These are phyloP conservation scores for Mimas tiliae DNA, from an alignment of 2,888 invertebrate species.

Conservation along the genomic window DNA sequence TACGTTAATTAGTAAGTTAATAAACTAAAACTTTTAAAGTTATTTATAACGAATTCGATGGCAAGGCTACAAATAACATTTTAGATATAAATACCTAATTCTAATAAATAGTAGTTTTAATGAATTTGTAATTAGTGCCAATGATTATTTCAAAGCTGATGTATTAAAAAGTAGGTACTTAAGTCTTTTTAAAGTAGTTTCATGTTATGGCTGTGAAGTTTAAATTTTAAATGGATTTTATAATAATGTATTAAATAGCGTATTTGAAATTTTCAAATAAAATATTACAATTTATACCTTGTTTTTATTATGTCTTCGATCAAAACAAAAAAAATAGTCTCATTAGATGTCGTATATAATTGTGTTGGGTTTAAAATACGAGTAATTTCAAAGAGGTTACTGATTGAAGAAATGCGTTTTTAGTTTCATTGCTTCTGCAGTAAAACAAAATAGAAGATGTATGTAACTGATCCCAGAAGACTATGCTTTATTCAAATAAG, in stretches of 20 bases:
- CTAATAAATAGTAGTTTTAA: conserved; percentile 34
- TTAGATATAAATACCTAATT: conserved; percentile 14
- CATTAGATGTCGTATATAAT: no score
- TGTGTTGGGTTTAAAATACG: no score
- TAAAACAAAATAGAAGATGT: no score
- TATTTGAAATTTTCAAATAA: conserved; percentile 20
- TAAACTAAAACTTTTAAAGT: not conserved
- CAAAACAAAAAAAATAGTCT: not conserved
- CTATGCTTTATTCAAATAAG: no score
- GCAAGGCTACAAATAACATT: not conserved
- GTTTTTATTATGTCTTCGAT: not conserved
- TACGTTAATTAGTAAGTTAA: not conserved
- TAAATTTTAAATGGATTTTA: conserved; percentile 26
- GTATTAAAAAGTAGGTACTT: conserved; percentile 34
- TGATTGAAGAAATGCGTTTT: no score
- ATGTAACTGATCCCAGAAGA: no score
- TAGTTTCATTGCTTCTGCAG: no score
- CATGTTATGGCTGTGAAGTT: conserved; percentile 29
- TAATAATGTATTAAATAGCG: conserved; percentile 16
- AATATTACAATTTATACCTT: conserved; percentile 15
- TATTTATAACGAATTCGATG: not conserved
- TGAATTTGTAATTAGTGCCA: conserved; percentile 38
- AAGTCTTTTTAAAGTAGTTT: conserved; percentile 40
- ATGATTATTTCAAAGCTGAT: conserved; percentile 33
- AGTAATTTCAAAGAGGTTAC: no score